Percentiles rank a stretch among this genome's conserved stretches.
These are phyloP conservation scores for Cydia strobilella DNA, from an alignment of 1,140 invertebrate genomes.

Conservation along the genomic window DNA sequence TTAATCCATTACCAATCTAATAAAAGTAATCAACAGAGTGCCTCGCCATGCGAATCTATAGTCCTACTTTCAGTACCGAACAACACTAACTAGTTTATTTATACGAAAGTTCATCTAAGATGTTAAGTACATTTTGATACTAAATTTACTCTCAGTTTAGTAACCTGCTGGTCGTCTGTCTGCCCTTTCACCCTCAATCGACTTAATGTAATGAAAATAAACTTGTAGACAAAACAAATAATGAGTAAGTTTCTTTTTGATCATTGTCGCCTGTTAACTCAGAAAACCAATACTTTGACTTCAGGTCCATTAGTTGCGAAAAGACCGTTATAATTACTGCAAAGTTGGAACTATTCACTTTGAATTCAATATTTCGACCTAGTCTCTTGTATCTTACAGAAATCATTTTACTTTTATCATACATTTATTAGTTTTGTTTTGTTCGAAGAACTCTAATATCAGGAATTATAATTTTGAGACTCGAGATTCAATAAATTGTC, in stretches of 20 bases:
- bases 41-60: too few species aligned
- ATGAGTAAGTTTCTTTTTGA: conserved; percentile 5
- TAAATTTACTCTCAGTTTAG: neutral
- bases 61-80: too few species aligned
- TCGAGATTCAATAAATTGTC: neutral
- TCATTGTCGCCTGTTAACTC: neutral
- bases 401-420: neutral
- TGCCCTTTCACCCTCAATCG: neutral
- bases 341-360: neutral
- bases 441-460: neutral
- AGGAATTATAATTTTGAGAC: neutral
- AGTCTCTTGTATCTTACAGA: neutral
- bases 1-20: too few species aligned
- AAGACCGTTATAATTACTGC: neutral
- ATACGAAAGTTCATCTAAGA: neutral
- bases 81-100: neutral
- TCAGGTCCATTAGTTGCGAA: neutral
- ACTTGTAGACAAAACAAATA: conserved; percentile 4
- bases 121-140: neutral
- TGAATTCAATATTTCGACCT: neutral
- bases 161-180: neutral
- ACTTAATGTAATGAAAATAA: conserved; percentile 8
- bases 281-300: conserved; percentile 4
- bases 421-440: neutral
- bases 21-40: too few species aligned